phyloP scores from a whole-genome alignment of 2,797 vertebrate genomes.

The Lophotriccus pileatus region DNA sequence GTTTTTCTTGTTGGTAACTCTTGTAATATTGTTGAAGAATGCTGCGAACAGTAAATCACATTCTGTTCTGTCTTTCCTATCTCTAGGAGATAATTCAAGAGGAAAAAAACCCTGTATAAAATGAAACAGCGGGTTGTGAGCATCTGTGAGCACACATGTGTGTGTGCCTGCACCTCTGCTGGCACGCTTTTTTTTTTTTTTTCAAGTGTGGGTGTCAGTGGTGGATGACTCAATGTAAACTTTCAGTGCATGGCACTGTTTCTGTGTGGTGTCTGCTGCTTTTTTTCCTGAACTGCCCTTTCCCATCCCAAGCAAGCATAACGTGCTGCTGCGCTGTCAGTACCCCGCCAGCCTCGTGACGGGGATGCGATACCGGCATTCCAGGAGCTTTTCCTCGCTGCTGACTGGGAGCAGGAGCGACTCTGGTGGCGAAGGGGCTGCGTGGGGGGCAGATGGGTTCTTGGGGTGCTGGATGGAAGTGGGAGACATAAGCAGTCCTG shows the following conservation, averaged over 20 bases:
- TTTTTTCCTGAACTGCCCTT: not conserved
- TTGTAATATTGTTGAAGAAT: not conserved
- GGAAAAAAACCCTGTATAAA: not conserved
- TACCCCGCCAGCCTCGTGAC: not conserved
- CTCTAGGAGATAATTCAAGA: not conserved
- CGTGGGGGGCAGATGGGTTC: rapidly evolving
- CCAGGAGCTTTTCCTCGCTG: constrained; percentile 25
- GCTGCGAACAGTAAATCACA: not conserved
- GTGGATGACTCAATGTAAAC: not conserved
- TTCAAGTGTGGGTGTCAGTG: not conserved
- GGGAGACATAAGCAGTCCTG: constrained; percentile 7
- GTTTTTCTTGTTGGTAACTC: not conserved
- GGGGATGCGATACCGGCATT: constrained; percentile 20
- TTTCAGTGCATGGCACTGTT: not conserved
- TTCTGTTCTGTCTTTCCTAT: not conserved
- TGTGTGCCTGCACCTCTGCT: not conserved
- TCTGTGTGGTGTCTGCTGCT: not conserved
- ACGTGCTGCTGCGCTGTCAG: not conserved
- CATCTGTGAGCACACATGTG: not conserved
- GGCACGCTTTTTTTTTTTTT: not conserved
- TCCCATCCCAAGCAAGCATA: constrained; percentile 49
- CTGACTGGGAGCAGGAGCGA: not conserved
- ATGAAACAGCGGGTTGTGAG: not conserved
- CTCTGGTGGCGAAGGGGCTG: not conserved
- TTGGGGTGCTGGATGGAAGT: rapidly evolving